A percentile compares a stretch with the other conserved stretches of the same genome.
These are phyloP conservation scores for Ethmia dodecea DNA, from an alignment of 2,888 invertebrate genomes.

Conservation along the genomic window DNA sequence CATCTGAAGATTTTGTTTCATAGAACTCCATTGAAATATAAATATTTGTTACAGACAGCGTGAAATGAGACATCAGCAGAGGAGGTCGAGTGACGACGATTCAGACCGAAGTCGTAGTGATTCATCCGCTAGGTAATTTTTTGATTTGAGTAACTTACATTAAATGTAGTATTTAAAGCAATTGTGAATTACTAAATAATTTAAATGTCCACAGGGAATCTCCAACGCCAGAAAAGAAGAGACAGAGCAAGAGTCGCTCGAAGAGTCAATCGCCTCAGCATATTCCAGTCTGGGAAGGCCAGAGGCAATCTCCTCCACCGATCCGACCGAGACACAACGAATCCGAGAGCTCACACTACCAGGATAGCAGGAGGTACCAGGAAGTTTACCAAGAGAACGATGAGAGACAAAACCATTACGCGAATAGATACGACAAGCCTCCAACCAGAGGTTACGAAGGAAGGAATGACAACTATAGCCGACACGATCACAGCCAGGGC, in stretches of 20 bases:
- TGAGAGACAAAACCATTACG: slow-evolving; percentile 25
- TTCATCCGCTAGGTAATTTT: slow-evolving; percentile 54
- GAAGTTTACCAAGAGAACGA: slow-evolving; percentile 22
- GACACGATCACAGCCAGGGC: slow-evolving; percentile 17
- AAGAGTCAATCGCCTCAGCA: slow-evolving; percentile 46
- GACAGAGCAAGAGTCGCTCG: slow-evolving; percentile 37
- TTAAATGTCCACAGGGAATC: slow-evolving; percentile 39
- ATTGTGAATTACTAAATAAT: too few species aligned
- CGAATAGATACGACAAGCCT: slow-evolving; percentile 33
- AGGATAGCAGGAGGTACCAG: slow-evolving; percentile 21
- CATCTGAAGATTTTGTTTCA: too few species aligned
- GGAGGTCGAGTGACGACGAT: slow-evolving; percentile 67
- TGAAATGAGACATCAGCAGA: slow-evolving; percentile 86
- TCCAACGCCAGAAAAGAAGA: slow-evolving; percentile 35
- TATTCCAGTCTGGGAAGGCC: slow-evolving; percentile 47
- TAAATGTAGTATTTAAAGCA: too few species aligned
- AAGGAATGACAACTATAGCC: slow-evolving; percentile 13
- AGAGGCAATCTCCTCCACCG: slow-evolving; percentile 26
- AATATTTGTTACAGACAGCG: slow-evolving; percentile 82
- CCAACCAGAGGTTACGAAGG: slow-evolving; percentile 21
- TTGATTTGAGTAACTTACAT: not conserved
- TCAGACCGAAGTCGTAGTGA: slow-evolving; percentile 53
- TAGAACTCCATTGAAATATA: too few species aligned
- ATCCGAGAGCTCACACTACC: slow-evolving; percentile 24
- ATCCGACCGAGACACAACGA: slow-evolving; percentile 26